Percentiles rank a stretch among this genome's conserved stretches.
phyloP scores from a whole-genome alignment of 1,140 invertebrate species.

The Phortica variegata region DNA sequence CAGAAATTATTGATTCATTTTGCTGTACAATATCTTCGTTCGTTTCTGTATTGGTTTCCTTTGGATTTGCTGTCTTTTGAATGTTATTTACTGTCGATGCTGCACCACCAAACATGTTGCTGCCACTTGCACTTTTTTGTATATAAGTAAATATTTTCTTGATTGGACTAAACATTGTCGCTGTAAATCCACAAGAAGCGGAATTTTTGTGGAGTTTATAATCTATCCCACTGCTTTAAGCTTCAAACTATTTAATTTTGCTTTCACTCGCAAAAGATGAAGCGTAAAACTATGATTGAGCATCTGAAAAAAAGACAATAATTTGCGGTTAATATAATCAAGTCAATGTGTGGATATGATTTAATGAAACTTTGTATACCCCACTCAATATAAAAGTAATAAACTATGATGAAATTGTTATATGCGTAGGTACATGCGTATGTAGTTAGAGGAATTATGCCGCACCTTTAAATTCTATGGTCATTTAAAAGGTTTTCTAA shows the following conservation, averaged over 20 bases:
- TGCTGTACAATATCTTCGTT: constrained; percentile 1
- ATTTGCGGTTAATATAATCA: too few species aligned
- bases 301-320: constrained; percentile 8
- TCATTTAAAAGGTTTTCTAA: too few species aligned
- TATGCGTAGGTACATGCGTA: too few species aligned
- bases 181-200: not conserved
- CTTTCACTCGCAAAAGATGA: too few species aligned
- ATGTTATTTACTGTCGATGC: constrained; percentile 10
- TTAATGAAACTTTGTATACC: too few species aligned
- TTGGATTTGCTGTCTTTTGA: not conserved
- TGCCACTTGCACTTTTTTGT: constrained; percentile 54
- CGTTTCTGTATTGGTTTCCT: not conserved
- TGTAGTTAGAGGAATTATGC: too few species aligned
- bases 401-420: too few species aligned
- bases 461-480: too few species aligned
- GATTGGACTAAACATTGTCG: constrained; percentile 52
- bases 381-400: too few species aligned
- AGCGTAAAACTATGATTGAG: constrained; percentile 13
- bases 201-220: constrained; percentile 1
- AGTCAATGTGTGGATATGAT: too few species aligned
- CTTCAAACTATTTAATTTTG: not conserved
- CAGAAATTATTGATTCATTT: not conserved
- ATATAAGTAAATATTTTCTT: constrained; percentile 55
- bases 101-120: constrained; percentile 40
- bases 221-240: constrained; percentile 1